Evolutionary conservation across 2,797 vertebrate species (phyloP).

Genomic region (Pipistrellus kuhlii): DNA sequence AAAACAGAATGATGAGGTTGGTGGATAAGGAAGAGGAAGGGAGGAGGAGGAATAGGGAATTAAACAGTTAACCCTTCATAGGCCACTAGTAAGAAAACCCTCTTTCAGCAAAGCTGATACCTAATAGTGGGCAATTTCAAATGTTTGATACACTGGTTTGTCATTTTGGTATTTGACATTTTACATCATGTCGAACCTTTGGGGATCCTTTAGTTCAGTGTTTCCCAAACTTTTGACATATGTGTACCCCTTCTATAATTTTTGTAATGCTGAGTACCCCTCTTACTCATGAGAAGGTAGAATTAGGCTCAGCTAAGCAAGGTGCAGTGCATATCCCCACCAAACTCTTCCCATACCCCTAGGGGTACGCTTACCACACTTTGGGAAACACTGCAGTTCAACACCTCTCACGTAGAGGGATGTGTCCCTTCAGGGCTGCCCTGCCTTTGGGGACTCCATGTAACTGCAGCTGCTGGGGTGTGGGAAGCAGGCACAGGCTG

Average conservation of each 20-base stretch:
- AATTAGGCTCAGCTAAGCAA: no score
- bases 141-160: not conserved
- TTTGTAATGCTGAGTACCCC: no score
- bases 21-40: not conserved
- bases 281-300: no score
- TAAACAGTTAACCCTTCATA: not conserved
- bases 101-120: not conserved
- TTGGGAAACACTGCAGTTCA: no score
- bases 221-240: not conserved
- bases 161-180: not conserved
- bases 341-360: no score
- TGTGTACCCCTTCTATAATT: no score
- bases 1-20: not conserved
- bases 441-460: fast-evolving
- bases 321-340: no score
- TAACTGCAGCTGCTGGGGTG: not conserved
- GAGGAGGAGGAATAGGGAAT: not conserved
- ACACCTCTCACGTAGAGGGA: not conserved
- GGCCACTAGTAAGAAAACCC: not conserved
- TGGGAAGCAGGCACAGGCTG: not conserved
- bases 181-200: not conserved
- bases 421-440: not conserved
- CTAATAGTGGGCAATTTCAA: not conserved
- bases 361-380: no score
- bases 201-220: not conserved